A percentile compares a stretch with the other conserved stretches of the same genome.
These are phyloP conservation scores for Vidua chalybeata DNA, from an alignment of 2,113 vertebrate species.

Conservation along the genomic window DNA sequence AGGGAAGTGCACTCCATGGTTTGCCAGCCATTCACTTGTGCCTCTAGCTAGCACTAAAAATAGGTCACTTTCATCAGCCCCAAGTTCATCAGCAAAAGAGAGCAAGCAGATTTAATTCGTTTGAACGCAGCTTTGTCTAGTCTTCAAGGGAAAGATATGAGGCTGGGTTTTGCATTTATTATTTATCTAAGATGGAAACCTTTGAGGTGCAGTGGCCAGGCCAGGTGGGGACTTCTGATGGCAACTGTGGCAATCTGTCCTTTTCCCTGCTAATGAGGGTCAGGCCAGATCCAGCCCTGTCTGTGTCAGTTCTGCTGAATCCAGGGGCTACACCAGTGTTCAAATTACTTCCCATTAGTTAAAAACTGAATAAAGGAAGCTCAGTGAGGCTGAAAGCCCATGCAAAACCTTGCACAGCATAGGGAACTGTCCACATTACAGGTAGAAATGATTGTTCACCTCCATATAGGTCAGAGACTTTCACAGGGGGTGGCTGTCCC, in stretches of 20 bases:
- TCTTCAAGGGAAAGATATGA: neutral
- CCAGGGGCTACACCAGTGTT: neutral
- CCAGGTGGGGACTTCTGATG: neutral
- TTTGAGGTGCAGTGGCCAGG: neutral
- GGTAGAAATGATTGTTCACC: neutral
- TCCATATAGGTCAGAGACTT: neutral
- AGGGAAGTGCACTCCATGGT: neutral
- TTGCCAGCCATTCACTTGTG: neutral
- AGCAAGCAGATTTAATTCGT: neutral
- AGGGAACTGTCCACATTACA: neutral
- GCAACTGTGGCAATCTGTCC: neutral
- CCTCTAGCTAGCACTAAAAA: conserved; percentile 14
- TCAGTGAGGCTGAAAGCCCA: neutral
- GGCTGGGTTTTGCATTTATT: neutral
- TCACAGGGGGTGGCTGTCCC: neutral
- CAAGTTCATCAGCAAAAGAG: neutral
- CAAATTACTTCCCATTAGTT: neutral
- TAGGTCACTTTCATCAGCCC: neutral
- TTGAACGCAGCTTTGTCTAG: neutral
- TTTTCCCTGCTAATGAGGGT: neutral
- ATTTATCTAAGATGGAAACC: neutral
- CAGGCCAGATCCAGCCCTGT: neutral
- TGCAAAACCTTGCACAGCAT: neutral
- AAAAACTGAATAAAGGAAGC: neutral
- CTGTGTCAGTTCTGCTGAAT: neutral